Conservation (phyloP, 2,113 vertebrate genomes). For the Petrocephalus microphthalmus region DNA sequence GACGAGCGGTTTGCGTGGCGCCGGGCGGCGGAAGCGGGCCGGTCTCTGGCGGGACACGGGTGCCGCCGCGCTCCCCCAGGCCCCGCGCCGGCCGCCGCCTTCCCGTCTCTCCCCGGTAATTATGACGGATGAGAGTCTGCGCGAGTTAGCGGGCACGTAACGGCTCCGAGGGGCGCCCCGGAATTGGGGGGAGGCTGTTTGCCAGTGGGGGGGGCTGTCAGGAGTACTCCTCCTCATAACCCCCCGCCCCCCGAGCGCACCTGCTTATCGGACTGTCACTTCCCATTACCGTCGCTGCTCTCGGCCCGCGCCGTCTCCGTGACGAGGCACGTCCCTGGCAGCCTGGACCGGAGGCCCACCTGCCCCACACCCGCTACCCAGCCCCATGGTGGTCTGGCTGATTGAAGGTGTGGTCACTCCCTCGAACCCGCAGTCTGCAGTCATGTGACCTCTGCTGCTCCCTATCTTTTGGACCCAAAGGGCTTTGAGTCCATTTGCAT, state of each 20-base stretch:
- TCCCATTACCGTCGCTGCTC: constrained; percentile 25
- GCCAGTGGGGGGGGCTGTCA: neutral
- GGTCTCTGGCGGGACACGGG: constrained; percentile 10
- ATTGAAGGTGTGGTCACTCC: constrained; percentile 35
- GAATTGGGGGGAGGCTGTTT: neutral
- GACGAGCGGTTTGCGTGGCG: constrained; percentile 3
- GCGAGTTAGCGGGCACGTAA: neutral
- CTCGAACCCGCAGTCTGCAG: neutral
- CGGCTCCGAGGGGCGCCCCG: neutral
- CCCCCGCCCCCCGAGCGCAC: constrained; percentile 17
- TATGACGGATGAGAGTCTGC: constrained; percentile 33
- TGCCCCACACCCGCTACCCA: constrained; percentile 46
- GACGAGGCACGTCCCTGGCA: constrained; percentile 16
- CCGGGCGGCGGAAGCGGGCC: neutral
- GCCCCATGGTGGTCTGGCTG: constrained; percentile 37
- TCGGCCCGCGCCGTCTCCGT: constrained; percentile 40
- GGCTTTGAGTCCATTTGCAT: neutral
- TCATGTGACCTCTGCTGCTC: neutral
- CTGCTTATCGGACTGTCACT: constrained; percentile 37
- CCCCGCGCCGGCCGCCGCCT: constrained; percentile 5
- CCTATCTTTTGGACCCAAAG: neutral
- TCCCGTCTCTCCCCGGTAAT: constrained; percentile 28
- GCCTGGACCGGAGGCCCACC: constrained; percentile 42
- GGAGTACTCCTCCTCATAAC: neutral
- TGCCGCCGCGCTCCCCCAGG: neutral